Conservation (phyloP, 1,140 invertebrate species). For the Ditylenchus dipsaci region DNA sequence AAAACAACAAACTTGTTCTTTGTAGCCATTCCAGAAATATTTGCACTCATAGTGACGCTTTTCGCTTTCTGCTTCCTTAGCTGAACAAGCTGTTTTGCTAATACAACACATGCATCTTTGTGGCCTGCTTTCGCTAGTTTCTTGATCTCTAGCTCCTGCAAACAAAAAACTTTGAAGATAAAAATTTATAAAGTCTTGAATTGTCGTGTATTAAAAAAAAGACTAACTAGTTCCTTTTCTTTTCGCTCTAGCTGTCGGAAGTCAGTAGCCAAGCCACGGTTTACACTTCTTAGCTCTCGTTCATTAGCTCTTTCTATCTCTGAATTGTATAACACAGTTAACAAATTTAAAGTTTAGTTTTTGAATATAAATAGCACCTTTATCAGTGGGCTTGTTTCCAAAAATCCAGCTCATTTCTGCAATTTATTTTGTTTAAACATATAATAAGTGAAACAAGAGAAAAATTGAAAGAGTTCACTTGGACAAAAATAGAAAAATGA, state of each 20-base stretch:
- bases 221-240: conserved; percentile 77
- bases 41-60: conserved; percentile 70
- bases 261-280: conserved; percentile 77
- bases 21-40: conserved; percentile 72
- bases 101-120: conserved; percentile 69
- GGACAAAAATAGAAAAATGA: too few relatives aligned
- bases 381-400: not conserved
- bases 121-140: conserved; percentile 79
- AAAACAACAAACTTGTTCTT: conserved; percentile 68
- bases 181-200: not conserved
- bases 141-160: conserved; percentile 78
- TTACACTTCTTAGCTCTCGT: conserved; percentile 71
- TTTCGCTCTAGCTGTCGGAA: conserved; percentile 73
- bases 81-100: conserved; percentile 82
- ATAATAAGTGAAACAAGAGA: too few relatives aligned
- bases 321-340: conserved; percentile 57
- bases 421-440: not conserved
- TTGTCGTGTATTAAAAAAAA: too few relatives aligned
- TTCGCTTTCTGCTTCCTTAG: conserved; percentile 80
- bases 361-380: not conserved
- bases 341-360: not conserved
- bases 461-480: too few relatives aligned
- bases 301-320: conserved; percentile 79
- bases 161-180: not conserved
- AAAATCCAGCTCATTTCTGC: not conserved